Conservation (phyloP, 2,797 vertebrate genomes). For the Lagodon rhomboides region DNA sequence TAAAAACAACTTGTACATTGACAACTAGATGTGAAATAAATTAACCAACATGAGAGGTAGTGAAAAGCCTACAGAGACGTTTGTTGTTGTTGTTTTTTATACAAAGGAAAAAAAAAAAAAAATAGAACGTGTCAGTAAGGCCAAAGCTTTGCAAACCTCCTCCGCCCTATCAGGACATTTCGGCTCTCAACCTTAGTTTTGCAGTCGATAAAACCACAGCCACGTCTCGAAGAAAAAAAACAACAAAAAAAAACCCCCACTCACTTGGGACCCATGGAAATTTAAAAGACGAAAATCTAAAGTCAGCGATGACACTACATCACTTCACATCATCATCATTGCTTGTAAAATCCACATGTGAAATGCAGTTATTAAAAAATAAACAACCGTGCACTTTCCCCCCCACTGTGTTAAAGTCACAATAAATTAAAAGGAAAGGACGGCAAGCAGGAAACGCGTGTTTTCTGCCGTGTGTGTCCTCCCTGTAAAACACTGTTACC, state of each 20-base stretch:
- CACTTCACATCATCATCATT: slow-evolving; percentile 70
- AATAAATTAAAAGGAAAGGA: slow-evolving; percentile 73
- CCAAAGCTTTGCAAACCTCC: slow-evolving; percentile 75
- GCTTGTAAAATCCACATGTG: slow-evolving; percentile 74
- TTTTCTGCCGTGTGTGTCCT: slow-evolving; percentile 44
- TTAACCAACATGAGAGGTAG: slow-evolving; percentile 96
- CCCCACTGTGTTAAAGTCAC: slow-evolving; percentile 63
- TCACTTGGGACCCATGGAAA: slow-evolving; percentile 62
- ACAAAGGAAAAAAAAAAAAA: slow-evolving; percentile 47
- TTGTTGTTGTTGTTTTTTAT: slow-evolving; percentile 61
- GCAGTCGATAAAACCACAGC: slow-evolving; percentile 61
- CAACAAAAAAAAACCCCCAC: slow-evolving; percentile 48
- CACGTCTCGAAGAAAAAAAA: slow-evolving; percentile 49
- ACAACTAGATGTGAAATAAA: slow-evolving; percentile 92
- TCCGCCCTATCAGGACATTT: slow-evolving; percentile 54
- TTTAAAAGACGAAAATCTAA: slow-evolving; percentile 55
- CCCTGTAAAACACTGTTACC: slow-evolving; percentile 49
- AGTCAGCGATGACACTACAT: slow-evolving; percentile 62
- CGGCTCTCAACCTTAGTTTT: slow-evolving; percentile 44
- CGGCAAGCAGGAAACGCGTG: slow-evolving; percentile 33
- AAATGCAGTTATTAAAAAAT: slow-evolving; percentile 72
- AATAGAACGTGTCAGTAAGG: slow-evolving; percentile 74
- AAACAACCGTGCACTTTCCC: slow-evolving; percentile 51
- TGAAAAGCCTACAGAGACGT: slow-evolving; percentile 90
- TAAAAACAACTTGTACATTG: slow-evolving; percentile 86